phyloP scores from a whole-genome alignment of 2,113 vertebrate genomes.

The Cricetomys ansorgei region DNA sequence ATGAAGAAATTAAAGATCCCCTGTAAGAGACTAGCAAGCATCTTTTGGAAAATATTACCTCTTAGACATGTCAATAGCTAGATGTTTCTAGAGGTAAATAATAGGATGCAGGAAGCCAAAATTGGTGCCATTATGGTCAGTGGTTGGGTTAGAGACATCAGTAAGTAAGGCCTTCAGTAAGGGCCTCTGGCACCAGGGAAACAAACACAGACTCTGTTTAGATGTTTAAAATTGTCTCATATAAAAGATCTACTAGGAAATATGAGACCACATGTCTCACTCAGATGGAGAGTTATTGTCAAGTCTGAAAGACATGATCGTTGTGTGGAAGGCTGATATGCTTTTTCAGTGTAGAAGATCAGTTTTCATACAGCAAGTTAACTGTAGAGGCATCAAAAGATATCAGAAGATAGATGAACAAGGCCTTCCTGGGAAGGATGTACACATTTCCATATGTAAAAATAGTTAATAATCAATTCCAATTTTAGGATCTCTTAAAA shows the following conservation, averaged over 20 bases:
- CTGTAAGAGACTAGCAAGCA: constrained; percentile 21
- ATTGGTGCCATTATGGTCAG: constrained; percentile 54
- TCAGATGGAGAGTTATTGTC: constrained; percentile 56
- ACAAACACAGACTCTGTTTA: constrained; percentile 64
- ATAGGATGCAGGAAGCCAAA: constrained; percentile 61
- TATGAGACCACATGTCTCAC: constrained; percentile 53
- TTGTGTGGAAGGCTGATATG: constrained; percentile 22
- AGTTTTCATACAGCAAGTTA: constrained; percentile 37
- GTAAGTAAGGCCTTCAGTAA: constrained; percentile 31
- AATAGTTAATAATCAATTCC: constrained; percentile 17
- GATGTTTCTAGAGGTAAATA: constrained; percentile 75
- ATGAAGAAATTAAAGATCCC: constrained; percentile 39
- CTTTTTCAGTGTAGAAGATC: constrained; percentile 64
- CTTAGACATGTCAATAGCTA: constrained; percentile 64
- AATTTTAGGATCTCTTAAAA: background rate
- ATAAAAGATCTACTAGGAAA: constrained; percentile 55
- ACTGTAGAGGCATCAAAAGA: background rate
- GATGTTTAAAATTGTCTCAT: constrained; percentile 65
- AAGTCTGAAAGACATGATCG: constrained; percentile 61
- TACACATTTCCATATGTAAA: constrained; percentile 46
- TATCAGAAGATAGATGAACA: background rate
- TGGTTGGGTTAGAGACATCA: constrained; percentile 60
- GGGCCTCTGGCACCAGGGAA: constrained; percentile 70
- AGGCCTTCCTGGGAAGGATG: constrained; percentile 22
- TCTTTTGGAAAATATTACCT: constrained; percentile 61